A percentile compares a stretch with the other conserved stretches of the same genome.
phyloP scores from a whole-genome alignment of 2,888 invertebrate genomes.

The Isoperla grammatica region DNA sequence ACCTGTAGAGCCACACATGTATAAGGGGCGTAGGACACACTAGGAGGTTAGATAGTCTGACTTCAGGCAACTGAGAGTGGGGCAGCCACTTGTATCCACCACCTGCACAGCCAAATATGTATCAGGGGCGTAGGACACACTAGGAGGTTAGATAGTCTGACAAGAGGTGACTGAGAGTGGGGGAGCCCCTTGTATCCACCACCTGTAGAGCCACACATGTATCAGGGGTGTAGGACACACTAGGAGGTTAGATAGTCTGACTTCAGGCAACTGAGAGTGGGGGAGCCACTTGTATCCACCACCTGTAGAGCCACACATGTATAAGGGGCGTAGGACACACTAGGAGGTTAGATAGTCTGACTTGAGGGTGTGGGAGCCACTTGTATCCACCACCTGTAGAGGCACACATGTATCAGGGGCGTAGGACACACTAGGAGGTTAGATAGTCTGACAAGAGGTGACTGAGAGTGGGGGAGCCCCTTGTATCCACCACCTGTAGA shows the following conservation, averaged over 20 bases:
- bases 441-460: too few species aligned
- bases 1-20: conserved; percentile 44
- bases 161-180: conserved; percentile 75
- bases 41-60: too few species aligned
- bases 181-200: conserved; percentile 75
- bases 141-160: too few species aligned
- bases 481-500: conserved; percentile 65
- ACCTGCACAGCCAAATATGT: conserved; percentile 44
- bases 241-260: too few species aligned
- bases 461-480: conserved; percentile 76
- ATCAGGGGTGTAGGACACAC: too few species aligned
- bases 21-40: not conserved
- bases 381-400: conserved; percentile 65
- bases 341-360: too few species aligned
- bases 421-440: too few species aligned
- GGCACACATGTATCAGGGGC: not conserved
- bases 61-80: conserved; percentile 73
- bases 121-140: not conserved
- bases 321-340: too few species aligned
- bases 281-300: conserved; percentile 75
- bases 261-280: conserved; percentile 75
- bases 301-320: conserved; percentile 44
- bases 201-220: conserved; percentile 44
- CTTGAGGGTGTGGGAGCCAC: conserved; percentile 75
- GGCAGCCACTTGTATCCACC: conserved; percentile 75